Base-by-base conservation (phyloP, 30 jellyfish, hydroid and myxozoan genomes). In the Chrysaora quinquecirrha region DNA sequence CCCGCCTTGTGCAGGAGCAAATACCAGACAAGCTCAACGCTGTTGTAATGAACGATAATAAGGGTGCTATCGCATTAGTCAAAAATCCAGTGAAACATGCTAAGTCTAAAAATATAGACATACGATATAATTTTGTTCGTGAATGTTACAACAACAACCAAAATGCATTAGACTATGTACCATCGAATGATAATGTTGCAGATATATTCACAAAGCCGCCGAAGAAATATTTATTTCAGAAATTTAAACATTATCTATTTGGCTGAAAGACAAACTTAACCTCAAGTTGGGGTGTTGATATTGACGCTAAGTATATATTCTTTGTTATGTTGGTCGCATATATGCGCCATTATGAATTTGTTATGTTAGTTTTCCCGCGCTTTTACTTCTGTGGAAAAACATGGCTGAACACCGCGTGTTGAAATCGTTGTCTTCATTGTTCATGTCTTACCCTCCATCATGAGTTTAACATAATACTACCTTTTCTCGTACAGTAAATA, bases 201-300 rank as follows among this genome's bases (percentile, higher is more conserved):
- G 87, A 75, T 30, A 48, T 73, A 23, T 50, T 75, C 0, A 75
- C 80, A 22, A 56, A 75, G 80, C 87, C 87, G 12, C 87, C 87
- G 34, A 75, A 56, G 64, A 75, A 23, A 25, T 10, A 30, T 25
- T 28, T 0, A 1, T 31, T 0, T 12, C 31, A 49, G 4, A 27
- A 50, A 20, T 50, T 75, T 23, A 28, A 62, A 75, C 87, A 12
- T 3, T 75, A 2, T 0, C 35, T 75, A 20, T 75, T 75, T 31
- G 65, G 87, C 50, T 21, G 9, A 10, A 3, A 50, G 6, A 52
- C 1, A 75, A 52, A 75, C 65, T 50, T 25, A 24, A 0, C 87
- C 84, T 75, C 87, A 75, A 75, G 87, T 2, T 10, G 87, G 87
- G 64, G 80, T 1, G 87, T 52, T 34, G 34, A 48, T 12, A 38